Conservation (phyloP, 2,888 invertebrate species). For the Plagodis dolabraria region DNA sequence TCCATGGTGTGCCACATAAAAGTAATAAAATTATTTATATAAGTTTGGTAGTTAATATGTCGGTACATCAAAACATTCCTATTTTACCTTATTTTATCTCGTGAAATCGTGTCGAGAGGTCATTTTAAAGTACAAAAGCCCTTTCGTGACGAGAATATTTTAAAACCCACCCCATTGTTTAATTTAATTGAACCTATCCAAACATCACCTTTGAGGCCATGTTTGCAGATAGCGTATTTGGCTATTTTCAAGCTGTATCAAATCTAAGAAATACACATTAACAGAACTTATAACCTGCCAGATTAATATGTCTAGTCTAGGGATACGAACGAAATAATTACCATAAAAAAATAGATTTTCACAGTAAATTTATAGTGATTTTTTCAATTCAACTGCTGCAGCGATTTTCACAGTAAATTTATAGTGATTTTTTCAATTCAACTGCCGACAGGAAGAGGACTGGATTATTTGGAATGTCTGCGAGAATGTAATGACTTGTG, state of each 20-base stretch:
- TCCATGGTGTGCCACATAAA: background rate
- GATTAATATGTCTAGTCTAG: too few relatives aligned
- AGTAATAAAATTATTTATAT: background rate
- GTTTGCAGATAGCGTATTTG: too few relatives aligned
- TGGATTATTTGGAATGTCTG: too few relatives aligned
- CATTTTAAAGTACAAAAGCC: slow-evolving; percentile 39
- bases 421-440: too few relatives aligned
- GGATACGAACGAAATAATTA: too few relatives aligned
- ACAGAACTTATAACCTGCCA: too few relatives aligned
- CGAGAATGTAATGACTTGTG: too few relatives aligned
- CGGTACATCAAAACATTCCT: background rate
- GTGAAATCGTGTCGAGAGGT: slow-evolving; percentile 31
- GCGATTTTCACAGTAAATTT: too few relatives aligned
- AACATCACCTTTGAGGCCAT: slow-evolving; percentile 34
- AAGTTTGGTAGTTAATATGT: background rate
- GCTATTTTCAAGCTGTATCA: background rate
- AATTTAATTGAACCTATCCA: slow-evolving; percentile 52
- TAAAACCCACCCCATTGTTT: slow-evolving; percentile 46
- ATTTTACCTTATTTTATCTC: slow-evolving; percentile 17
- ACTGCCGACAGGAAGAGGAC: too few relatives aligned
- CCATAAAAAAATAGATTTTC: too few relatives aligned
- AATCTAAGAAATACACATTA: background rate
- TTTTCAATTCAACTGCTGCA: too few relatives aligned
- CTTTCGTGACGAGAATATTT: slow-evolving; percentile 58
- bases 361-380: too few relatives aligned